These are phyloP conservation scores for Lepidonotus clava DNA, from an alignment of 2,888 invertebrate species.

Conservation along the genomic window DNA sequence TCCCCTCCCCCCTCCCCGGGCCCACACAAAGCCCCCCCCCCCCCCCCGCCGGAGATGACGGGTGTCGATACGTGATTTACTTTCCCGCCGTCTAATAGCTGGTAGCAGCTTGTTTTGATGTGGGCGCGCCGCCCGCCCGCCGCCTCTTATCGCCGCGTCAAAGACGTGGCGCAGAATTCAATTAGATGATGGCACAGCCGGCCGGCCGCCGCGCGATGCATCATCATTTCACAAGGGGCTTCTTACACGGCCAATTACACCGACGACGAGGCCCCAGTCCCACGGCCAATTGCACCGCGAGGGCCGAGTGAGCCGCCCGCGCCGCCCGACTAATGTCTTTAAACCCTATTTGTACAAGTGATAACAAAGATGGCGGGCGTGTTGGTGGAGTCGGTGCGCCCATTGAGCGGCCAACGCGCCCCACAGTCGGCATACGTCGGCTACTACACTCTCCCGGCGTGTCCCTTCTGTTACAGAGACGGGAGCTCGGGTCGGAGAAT, in stretches of 20 bases:
- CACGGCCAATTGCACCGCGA: slow-evolving; percentile 44
- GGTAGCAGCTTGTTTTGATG: background rate
- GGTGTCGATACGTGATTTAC: slow-evolving; percentile 24
- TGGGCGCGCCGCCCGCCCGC: background rate
- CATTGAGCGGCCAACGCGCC: too few species aligned
- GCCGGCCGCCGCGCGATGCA: slow-evolving; percentile 35
- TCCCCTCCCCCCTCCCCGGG: background rate
- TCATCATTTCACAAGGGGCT: slow-evolving; percentile 51
- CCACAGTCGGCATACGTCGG: slow-evolving; percentile 44
- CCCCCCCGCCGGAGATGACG: background rate
- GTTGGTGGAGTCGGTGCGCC: background rate
- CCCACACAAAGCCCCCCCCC: background rate
- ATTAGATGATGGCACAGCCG: slow-evolving; percentile 46
- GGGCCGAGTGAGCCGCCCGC: background rate
- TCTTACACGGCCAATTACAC: slow-evolving; percentile 52
- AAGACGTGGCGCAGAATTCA: slow-evolving; percentile 47
- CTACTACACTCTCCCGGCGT: too few species aligned
- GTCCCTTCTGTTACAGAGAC: too few species aligned
- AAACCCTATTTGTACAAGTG: slow-evolving; percentile 50
- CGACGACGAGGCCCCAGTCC: slow-evolving; percentile 41
- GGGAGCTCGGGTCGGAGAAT: slow-evolving; percentile 32
- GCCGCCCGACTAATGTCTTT: slow-evolving; percentile 23
- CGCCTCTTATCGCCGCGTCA: slow-evolving; percentile 24
- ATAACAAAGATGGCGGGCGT: slow-evolving; percentile 11
- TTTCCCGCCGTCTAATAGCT: background rate